Conservation (phyloP, 2,888 invertebrate genomes). For the Bugulina stolonifera region DNA sequence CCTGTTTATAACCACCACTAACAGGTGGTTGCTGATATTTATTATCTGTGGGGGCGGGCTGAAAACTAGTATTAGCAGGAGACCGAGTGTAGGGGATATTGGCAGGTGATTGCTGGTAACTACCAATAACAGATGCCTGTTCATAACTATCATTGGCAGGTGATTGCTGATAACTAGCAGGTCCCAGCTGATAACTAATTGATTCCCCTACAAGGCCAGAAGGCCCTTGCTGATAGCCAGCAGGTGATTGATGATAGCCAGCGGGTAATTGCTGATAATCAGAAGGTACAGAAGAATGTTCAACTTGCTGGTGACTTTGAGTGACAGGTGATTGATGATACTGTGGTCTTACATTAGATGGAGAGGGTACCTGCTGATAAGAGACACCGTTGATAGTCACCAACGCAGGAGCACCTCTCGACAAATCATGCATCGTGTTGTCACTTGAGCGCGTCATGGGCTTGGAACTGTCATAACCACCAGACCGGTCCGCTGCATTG, state of each 20-base stretch:
- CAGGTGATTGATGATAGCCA: not conserved
- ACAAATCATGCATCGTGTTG: not conserved
- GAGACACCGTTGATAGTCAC: conserved; percentile 11
- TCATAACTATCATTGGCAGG: not conserved
- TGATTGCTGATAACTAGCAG: not conserved
- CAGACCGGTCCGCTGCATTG: not conserved
- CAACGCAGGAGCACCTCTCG: not conserved
- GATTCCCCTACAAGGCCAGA: no score
- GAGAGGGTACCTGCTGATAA: conserved; percentile 1
- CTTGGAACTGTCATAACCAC: not conserved
- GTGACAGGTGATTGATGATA: not conserved
- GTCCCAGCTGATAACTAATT: no score
- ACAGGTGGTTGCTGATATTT: not conserved
- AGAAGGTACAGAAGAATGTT: no score
- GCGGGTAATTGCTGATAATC: not conserved
- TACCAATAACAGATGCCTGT: not conserved
- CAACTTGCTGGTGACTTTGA: not conserved
- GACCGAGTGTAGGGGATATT: no score
- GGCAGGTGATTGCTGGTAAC: not conserved
- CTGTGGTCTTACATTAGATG: not conserved
- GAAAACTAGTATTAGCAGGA: no score
- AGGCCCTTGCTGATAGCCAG: not conserved
- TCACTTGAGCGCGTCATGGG: not conserved
- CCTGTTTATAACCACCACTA: not conserved
- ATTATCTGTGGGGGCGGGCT: no score